Evolutionary conservation across 1,140 invertebrate genomes (phyloP), one percentile per base, ranked within the genome.

Genomic region (Orchesella cincta): DNA sequence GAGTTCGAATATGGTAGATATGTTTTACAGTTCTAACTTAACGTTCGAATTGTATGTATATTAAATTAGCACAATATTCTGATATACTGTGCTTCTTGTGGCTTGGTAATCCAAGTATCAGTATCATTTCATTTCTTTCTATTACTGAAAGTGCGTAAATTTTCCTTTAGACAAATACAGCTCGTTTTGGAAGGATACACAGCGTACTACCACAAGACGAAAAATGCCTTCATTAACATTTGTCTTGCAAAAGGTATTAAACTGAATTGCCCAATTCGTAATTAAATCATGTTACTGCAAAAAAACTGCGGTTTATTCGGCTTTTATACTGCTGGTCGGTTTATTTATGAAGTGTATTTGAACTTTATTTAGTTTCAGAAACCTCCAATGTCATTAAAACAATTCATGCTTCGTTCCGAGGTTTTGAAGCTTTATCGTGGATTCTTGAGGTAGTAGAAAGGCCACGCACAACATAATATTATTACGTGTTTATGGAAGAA

Each of bases 361-460:
- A 46, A 46, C 39, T 46, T 46, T 46, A 20, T 64, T 64, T 64
- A 73, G 71, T 23, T 73, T 8, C 71, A 73, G 36, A 73, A 39
- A 23, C 71, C 71, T n/a, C 8, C 71, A 36, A 73, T 73, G 71
- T 39, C 34, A 2, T 35, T 73, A n/a, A 73, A 73, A 35, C 71
- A 73, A 35, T 73, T 73, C 46, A 73, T 73, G 71, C 36, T 73
- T 3, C 2, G 71, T 14, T 73, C 71, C 14, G 71, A 73, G 28
- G 39, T 73, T 36, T 14, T 73, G 18, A 73, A 73, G 28, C 71
- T 73, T 2, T 73, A 73, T 23, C 34, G 71, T 39, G 71, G 71
- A 2, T 73, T 73, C 46, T 39, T 73, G 71, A 35, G 71, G 71
- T 73, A 71, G 8, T 71, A 29, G 2, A 39, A 36, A 39, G 14